These are phyloP conservation scores for Agrilus cyanescens DNA, from an alignment of 2,888 invertebrate genomes.

Conservation along the genomic window DNA sequence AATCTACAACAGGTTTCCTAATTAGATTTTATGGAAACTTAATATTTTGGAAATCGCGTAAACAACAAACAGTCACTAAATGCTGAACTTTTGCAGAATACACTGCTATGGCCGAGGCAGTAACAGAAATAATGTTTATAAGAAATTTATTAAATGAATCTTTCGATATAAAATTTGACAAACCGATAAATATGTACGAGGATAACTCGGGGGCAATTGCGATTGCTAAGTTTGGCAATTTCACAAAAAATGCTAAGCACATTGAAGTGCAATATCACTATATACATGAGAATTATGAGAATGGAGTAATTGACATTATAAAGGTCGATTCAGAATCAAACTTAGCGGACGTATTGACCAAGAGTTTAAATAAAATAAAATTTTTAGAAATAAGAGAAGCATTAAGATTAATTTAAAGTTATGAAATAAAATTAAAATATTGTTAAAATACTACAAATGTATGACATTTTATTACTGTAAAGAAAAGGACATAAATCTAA, in stretches of 20 bases:
- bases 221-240: conserved; percentile 19
- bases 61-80: conserved; percentile 23
- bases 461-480: too few species aligned
- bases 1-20: conserved; percentile 21
- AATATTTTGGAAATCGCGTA: conserved; percentile 24
- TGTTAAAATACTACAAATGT: too few species aligned
- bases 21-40: conserved; percentile 25
- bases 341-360: too few species aligned
- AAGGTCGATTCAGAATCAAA: too few species aligned
- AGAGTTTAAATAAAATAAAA: too few species aligned
- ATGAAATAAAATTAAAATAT: too few species aligned
- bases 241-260: conserved; percentile 19
- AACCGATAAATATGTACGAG: conserved; percentile 18
- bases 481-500: too few species aligned
- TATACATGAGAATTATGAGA: too few species aligned
- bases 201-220: conserved; percentile 18
- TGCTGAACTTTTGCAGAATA: conserved; percentile 19
- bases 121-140: conserved; percentile 13
- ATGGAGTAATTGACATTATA: too few species aligned
- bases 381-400: too few species aligned
- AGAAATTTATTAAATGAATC: conserved; percentile 10
- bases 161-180: conserved; percentile 8
- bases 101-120: conserved; percentile 16
- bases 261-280: too few species aligned
- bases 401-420: too few species aligned